Evolutionary conservation across 2,888 invertebrate species (phyloP).

Genomic region (Podotricha telesiphe): DNA sequence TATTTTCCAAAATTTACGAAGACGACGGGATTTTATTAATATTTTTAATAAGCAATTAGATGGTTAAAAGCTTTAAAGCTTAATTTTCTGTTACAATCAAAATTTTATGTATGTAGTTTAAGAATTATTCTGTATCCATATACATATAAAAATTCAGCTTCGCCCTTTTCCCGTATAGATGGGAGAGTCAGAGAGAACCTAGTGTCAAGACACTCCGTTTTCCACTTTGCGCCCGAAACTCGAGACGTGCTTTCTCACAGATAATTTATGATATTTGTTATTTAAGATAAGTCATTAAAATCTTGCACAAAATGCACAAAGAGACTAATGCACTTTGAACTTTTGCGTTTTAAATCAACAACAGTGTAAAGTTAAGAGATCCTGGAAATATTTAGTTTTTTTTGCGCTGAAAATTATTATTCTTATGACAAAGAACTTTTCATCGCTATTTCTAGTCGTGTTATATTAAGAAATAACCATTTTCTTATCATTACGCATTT

Average conservation of each 20-base stretch:
- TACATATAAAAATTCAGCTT: no score
- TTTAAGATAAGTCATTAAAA: no score
- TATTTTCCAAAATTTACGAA: slow-evolving; percentile 38
- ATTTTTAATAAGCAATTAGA: slow-evolving; percentile 25
- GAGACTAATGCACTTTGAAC: slow-evolving; percentile 16
- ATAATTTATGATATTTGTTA: no score
- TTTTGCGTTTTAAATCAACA: slow-evolving; percentile 14
- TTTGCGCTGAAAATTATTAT: slow-evolving; percentile 3
- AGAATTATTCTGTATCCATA: neutral
- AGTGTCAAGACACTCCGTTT: no score
- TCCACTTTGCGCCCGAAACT: no score
- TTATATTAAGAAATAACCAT: neutral
- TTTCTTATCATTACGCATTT: neutral
- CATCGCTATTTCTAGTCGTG: neutral
- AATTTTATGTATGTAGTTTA: neutral
- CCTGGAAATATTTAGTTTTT: neutral
- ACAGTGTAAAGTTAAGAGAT: slow-evolving; percentile 1
- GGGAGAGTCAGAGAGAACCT: no score
- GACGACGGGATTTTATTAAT: slow-evolving; percentile 21
- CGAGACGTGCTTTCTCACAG: no score
- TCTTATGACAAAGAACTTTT: slow-evolving; percentile 2
- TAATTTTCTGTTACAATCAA: slow-evolving; percentile 1
- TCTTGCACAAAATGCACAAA: slow-evolving; percentile 6
- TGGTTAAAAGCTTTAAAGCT: slow-evolving; percentile 12
- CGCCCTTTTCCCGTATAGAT: no score